Conservation (phyloP, 2,113 vertebrate genomes). For the Pipra filicauda region DNA sequence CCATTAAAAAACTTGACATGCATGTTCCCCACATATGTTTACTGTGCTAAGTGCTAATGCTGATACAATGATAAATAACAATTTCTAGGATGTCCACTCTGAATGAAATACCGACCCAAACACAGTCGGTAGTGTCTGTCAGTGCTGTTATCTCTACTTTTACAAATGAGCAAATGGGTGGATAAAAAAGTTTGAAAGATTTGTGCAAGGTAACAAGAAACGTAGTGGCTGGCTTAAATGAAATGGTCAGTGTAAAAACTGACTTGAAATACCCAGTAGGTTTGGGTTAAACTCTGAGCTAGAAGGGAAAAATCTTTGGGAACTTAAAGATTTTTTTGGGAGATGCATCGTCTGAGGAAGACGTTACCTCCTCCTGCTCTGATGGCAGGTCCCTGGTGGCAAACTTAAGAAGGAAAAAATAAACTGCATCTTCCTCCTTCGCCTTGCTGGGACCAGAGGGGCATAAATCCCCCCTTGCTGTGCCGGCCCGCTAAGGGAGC, state of each 20-base stretch:
- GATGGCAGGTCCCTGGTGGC: neutral
- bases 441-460: neutral
- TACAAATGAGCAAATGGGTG: neutral
- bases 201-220: neutral
- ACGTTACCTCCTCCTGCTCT: neutral
- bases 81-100: neutral
- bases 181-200: neutral
- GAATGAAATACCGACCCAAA: neutral
- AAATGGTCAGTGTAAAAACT: neutral
- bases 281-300: neutral
- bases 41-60: neutral
- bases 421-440: neutral
- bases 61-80: neutral
- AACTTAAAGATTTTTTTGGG: neutral
- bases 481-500: neutral
- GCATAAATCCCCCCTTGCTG: rapidly evolving
- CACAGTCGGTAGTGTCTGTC: rapidly evolving
- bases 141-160: neutral
- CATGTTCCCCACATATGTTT: neutral
- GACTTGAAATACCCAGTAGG: neutral
- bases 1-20: neutral
- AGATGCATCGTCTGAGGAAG: neutral
- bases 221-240: neutral
- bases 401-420: neutral
- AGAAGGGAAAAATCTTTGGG: neutral